Percentiles rank a stretch among this genome's conserved stretches.
These are phyloP conservation scores for Vombatus ursinus DNA, from an alignment of 2,113 vertebrate species.

Conservation along the genomic window DNA sequence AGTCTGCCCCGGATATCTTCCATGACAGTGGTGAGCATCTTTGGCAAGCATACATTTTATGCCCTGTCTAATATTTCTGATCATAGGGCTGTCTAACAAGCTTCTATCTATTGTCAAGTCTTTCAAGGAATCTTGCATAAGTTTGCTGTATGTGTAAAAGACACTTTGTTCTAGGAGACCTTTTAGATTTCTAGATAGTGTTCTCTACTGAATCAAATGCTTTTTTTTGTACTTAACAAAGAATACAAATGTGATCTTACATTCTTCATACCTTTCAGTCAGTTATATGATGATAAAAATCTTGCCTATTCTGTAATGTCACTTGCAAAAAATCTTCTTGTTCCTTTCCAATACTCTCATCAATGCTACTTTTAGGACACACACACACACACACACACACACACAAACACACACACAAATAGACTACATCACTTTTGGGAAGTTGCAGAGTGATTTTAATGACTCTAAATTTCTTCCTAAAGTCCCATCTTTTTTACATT, in stretches of 20 bases:
- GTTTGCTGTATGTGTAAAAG: background rate
- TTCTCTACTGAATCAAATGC: background rate
- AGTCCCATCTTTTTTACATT: background rate
- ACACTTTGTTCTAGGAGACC: background rate
- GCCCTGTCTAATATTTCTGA: background rate
- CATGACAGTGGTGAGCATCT: background rate
- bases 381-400: too few species aligned
- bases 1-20: background rate
- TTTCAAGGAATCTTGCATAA: background rate
- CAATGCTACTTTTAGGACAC: background rate
- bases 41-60: background rate
- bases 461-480: background rate
- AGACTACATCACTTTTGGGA: background rate
- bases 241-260: background rate
- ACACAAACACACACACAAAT: too few species aligned
- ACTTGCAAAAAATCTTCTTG: background rate
- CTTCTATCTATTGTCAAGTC: too few species aligned
- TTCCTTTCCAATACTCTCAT: background rate
- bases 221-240: background rate
- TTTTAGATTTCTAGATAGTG: background rate
- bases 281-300: background rate
- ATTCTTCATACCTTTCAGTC: background rate
- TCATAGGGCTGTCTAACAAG: background rate
- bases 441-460: background rate
- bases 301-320: background rate